phyloP scores from a whole-genome alignment of 2,888 invertebrate species.

The Pollenia angustigena region DNA sequence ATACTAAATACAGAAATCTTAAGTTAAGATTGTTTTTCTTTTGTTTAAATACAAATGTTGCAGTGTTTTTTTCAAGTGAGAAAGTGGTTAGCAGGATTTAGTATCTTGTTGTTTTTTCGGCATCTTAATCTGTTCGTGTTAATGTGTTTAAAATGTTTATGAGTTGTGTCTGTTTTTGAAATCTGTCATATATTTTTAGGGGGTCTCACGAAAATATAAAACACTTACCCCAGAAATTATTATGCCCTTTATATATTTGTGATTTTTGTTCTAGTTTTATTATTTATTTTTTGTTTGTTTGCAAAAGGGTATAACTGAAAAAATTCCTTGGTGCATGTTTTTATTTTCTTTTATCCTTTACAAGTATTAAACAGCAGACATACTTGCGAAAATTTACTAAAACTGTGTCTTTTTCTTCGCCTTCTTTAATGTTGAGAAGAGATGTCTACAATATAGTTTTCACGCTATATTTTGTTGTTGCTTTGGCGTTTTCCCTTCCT shows the following conservation, averaged over 20 bases:
- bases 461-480: conserved; percentile 2
- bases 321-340: neutral
- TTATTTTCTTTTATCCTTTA: neutral
- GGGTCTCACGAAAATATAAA: conserved; percentile 20
- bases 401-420: conserved; percentile 4
- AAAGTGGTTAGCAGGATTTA: too few relatives aligned
- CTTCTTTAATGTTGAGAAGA: neutral
- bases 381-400: conserved; percentile 27
- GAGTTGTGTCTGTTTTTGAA: conserved; percentile 67
- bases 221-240: neutral
- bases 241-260: neutral
- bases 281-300: neutral
- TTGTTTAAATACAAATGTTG: too few relatives aligned
- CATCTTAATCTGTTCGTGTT: neutral
- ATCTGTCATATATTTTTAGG: conserved; percentile 31
- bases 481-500: conserved; percentile 11
- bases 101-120: too few relatives aligned
- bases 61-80: too few relatives aligned
- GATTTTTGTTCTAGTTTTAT: conserved; percentile 22
- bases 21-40: neutral
- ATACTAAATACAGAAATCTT: too few relatives aligned
- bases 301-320: conserved; percentile 5
- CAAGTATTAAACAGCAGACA: conserved; percentile 31
- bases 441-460: conserved; percentile 25
- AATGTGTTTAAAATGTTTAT: conserved; percentile 51